phyloP scores from a whole-genome alignment of 2,797 vertebrate species.

The Pampus argenteus region DNA sequence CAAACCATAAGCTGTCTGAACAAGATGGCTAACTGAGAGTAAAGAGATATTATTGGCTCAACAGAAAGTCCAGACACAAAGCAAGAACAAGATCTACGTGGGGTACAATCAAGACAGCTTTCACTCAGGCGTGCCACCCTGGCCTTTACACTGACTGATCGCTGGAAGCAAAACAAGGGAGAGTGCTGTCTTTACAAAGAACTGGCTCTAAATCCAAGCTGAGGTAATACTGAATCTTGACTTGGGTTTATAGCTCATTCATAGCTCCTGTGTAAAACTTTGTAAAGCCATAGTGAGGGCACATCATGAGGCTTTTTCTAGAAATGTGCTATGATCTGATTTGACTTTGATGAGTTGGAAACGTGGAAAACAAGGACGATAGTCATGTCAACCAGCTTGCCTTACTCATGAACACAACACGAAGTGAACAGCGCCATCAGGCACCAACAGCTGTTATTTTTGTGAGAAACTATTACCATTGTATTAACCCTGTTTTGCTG shows the following conservation, averaged over 20 bases:
- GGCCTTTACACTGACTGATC: background rate
- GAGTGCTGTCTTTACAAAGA: conserved; percentile 1
- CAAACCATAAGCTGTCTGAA: conserved; percentile 55
- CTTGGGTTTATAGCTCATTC: background rate
- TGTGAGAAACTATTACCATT: conserved; percentile 38
- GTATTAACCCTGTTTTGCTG: conserved; percentile 46
- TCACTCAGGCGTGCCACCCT: conserved; percentile 4
- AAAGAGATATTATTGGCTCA: conserved; percentile 59
- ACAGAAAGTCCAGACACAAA: conserved; percentile 61
- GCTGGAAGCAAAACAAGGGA: background rate
- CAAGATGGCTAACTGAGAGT: conserved; percentile 33
- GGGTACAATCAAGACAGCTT: conserved; percentile 14
- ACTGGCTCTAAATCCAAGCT: background rate
- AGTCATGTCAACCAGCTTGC: conserved; percentile 45
- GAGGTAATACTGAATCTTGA: background rate
- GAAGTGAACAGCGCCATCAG: conserved; percentile 44
- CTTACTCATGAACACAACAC: conserved; percentile 54
- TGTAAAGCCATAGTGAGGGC: background rate
- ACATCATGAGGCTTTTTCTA: background rate
- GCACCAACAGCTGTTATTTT: conserved; percentile 57
- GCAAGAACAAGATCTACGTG: conserved; percentile 26
- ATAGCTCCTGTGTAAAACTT: background rate
- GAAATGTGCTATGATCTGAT: background rate
- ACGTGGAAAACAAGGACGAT: conserved; percentile 34
- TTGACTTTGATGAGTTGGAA: conserved; percentile 15